These are phyloP conservation scores for Alentia gelatinosa DNA, from an alignment of 2,888 invertebrate genomes.

Conservation along the genomic window DNA sequence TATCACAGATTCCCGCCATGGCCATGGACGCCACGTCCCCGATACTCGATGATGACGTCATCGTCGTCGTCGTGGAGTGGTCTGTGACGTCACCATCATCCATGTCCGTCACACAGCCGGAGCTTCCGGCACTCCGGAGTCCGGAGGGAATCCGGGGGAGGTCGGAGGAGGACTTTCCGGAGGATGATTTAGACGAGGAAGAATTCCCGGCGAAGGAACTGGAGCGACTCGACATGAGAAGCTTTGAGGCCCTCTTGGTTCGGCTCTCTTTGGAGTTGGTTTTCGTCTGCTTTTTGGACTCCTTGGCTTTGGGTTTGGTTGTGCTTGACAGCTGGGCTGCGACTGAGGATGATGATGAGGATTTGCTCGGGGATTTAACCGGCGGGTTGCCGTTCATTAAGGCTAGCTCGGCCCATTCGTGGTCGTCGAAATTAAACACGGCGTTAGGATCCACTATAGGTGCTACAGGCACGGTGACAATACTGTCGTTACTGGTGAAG, in stretches of 20 bases:
- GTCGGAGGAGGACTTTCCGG: not conserved
- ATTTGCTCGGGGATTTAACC: not conserved
- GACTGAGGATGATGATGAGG: not conserved
- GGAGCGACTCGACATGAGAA: not conserved
- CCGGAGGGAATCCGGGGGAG: not conserved
- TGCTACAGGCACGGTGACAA: constrained; percentile 41
- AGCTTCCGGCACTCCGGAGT: not conserved
- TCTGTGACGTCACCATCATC: constrained; percentile 26
- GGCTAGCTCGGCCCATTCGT: constrained; percentile 43
- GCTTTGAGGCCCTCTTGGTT: not conserved
- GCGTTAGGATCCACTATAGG: constrained; percentile 29
- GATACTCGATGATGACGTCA: constrained; percentile 38
- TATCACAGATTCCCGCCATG: not conserved
- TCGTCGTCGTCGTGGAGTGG: not conserved
- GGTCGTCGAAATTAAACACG: constrained; percentile 28
- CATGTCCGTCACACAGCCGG: constrained; percentile 28
- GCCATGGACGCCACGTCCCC: not conserved
- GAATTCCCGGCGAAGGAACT: constrained; percentile 6
- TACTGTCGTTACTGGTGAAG: constrained; percentile 12
- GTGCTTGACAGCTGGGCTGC: not conserved
- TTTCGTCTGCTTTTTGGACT: not conserved
- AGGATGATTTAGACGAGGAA: not conserved
- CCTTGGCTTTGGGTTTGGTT: not conserved
- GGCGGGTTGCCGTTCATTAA: constrained; percentile 1
- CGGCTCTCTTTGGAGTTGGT: constrained; percentile 24